Evolutionary conservation across 2,113 vertebrate genomes (phyloP), one percentile per base, ranked within the genome.

Genomic region (Thymallus thymallus): DNA sequence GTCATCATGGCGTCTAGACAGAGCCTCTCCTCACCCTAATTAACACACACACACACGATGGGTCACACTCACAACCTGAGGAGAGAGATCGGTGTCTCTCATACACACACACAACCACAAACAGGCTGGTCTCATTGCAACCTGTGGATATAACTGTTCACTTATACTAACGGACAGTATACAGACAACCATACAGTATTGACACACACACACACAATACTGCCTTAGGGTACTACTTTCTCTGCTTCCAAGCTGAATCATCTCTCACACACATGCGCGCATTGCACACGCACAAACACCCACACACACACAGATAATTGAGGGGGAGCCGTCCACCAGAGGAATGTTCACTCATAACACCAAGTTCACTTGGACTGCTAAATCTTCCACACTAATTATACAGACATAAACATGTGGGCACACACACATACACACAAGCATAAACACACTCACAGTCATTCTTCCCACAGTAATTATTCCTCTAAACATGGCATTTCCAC

Each of bases 1-100:
- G 88, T 91, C 87, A 92, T 91, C 90, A 90, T 80, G 80, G 76
- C 73, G 88, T 92, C 90, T 89, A 91, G 89, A 92, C 89, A 81
- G 82, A 84, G 89, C 86, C 88, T 82, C 87, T 89, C 88, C 83
- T 90, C 80, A 70, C 78, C 81, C 84, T 90, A 91, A 91, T 88
- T 88, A 87, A 82, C 83, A 73, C 55, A 69, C 32, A n/a, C 64
- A 67, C 66, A 5, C 64, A 66, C 16, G 48, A 41, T 10, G n/a
- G n/a, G 18, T 20, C 65, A n/a, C 18, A 18, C 64, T 30, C 64
- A 66, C 64, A 18, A 26, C 61, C n/a, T 64, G 58, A n/a, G 58
- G 22, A 62, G 9, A 62, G 9, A 62, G 22, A 62, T 24, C 9
- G 35, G 35, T 10, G 35, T 41, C 60, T 2, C 60, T 16, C 60